Evolutionary conservation across 1,140 invertebrate genomes (phyloP), one percentile per base, ranked within the genome.

Genomic region (Leptonema lineaticorne): DNA sequence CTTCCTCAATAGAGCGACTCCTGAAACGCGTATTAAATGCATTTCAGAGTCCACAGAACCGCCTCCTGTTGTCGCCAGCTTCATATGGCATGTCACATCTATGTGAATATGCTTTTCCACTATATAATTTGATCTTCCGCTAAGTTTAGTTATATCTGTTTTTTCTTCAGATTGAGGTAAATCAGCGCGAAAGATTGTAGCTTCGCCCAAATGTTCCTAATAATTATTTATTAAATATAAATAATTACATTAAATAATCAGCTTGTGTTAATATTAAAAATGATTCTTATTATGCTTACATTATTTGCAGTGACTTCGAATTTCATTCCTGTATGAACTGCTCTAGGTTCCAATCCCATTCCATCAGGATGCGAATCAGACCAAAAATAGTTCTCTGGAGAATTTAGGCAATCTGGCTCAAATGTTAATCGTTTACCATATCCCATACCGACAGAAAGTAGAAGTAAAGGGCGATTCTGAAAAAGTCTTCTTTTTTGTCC

Each of bases 371-470:
- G 85, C 46, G 87, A 90, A 78, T 92, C 91, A n/a, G 89, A 90
- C 89, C 90, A 92, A 75, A 92, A 89, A 74, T 85, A 89, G 76
- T 89, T 89, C 70, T 86, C 84, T 62, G 88, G 86, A 22, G 83
- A 78, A 69, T 90, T 88, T 18, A 87, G 76, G 29, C 83, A 85
- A 50, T 89, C 85, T 0, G 89, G 85, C 71, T 86, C 82, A 77
- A 92, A 92, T 6, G 89, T 91, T 22, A 92, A 79, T 26, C 90
- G 81, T 75, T 92, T 91, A 7, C 89, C 90, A 74, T 92, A 92
- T 18, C 91, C 90, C 78, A 87, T 85, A 1, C 90, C 90, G 65
- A 92, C 84, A n/a, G 85, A 87, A 33, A 85, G 75, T 18, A 92
- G 78, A 62, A 84, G 78, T 46, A 89, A 76, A 29, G 88, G 84